Conservation (phyloP, 2,888 invertebrate species). For the Thera britannica region DNA sequence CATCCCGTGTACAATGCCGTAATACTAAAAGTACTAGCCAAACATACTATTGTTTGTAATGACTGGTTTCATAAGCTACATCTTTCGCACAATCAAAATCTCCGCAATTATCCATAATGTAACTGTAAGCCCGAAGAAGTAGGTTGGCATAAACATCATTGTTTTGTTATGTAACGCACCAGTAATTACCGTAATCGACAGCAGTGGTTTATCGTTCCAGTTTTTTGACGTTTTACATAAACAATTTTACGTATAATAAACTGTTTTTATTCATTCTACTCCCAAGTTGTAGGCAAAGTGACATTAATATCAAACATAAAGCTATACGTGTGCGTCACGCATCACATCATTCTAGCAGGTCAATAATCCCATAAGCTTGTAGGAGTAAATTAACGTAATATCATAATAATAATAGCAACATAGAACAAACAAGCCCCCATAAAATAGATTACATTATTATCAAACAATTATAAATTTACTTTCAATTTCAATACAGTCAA, state of each 20-base stretch:
- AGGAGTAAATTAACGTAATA: constrained; percentile 18
- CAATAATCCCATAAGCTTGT: constrained; percentile 45
- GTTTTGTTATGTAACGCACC: constrained; percentile 45
- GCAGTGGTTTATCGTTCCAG: constrained; percentile 44
- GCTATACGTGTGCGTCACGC: constrained; percentile 29
- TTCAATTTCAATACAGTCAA: constrained; percentile 9
- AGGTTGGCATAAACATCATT: constrained; percentile 28
- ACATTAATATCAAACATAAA: constrained; percentile 28
- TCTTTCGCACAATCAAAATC: constrained; percentile 28
- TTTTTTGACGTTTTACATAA: constrained; percentile 48
- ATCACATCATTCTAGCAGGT: constrained; percentile 32
- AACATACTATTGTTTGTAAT: constrained; percentile 30
- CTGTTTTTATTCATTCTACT: constrained; percentile 8
- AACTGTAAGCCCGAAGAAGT: constrained; percentile 23
- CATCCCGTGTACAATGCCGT: constrained; percentile 41
- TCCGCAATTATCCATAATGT: constrained; percentile 29
- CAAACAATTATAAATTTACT: constrained; percentile 4
- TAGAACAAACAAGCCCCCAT: not conserved
- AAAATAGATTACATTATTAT: not conserved
- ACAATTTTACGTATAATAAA: constrained; percentile 26
- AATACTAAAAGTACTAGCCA: constrained; percentile 16
- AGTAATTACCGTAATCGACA: constrained; percentile 49
- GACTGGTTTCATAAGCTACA: constrained; percentile 32
- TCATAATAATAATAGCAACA: constrained; percentile 9
- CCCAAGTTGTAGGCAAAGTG: constrained; percentile 27